A percentile compares a stretch with the other conserved stretches of the same genome.
phyloP scores from a whole-genome alignment of 2,797 vertebrate genomes.

The Okamejei kenojei region DNA sequence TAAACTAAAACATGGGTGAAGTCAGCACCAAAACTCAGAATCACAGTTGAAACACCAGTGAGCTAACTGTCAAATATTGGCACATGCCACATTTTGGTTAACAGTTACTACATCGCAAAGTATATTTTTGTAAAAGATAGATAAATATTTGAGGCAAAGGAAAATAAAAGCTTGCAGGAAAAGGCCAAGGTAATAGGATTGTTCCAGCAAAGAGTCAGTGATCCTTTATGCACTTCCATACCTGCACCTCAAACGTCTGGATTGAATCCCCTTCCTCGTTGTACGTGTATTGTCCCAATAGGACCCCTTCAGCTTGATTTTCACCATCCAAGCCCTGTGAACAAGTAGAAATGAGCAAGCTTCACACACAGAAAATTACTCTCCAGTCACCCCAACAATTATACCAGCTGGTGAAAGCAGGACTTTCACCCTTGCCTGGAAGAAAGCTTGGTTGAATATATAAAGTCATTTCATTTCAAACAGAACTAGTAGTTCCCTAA shows the following conservation, averaged over 20 bases:
- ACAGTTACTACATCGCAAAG: too few species aligned
- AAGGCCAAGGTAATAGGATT: too few species aligned
- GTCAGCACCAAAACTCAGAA: too few species aligned
- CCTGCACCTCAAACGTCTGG: conserved; percentile 76
- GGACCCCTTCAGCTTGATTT: conserved; percentile 63
- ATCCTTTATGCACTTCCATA: conserved; percentile 45
- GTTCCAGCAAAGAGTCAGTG: background rate
- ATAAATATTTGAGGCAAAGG: too few species aligned
- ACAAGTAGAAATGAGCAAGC: background rate
- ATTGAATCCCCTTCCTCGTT: conserved; percentile 68
- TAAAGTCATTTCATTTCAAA: background rate
- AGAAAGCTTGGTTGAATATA: background rate
- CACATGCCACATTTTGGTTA: too few species aligned
- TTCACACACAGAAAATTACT: background rate
- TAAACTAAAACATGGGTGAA: too few species aligned
- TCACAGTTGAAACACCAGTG: too few species aligned
- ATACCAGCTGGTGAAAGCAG: too few species aligned
- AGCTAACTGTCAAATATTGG: too few species aligned
- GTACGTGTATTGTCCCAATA: conserved; percentile 75
- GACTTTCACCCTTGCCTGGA: background rate
- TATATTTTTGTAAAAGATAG: too few species aligned
- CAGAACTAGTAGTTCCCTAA: background rate
- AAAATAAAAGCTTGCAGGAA: too few species aligned
- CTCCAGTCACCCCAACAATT: background rate
- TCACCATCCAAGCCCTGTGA: conserved; percentile 74